A percentile compares a stretch with the other conserved stretches of the same genome.
Evolutionary conservation across 2,797 vertebrate genomes (phyloP).

Genomic region (Botia kubotai): DNA sequence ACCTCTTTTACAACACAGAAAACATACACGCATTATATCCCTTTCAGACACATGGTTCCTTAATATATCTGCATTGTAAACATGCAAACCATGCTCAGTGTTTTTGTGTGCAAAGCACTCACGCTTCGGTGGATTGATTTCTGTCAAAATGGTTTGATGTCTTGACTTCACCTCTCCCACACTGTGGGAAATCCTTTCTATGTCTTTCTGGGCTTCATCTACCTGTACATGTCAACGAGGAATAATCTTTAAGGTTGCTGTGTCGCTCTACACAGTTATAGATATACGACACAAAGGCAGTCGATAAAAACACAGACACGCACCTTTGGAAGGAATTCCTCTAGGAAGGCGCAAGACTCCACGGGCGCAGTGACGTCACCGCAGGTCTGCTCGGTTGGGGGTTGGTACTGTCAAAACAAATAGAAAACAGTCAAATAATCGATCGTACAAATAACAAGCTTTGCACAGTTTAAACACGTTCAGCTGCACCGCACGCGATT

Average conservation of each 20-base stretch:
- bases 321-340: conserved; percentile 35
- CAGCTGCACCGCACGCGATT: no score
- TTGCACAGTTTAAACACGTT: background rate
- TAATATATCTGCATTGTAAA: background rate
- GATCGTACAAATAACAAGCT: background rate
- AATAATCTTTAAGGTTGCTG: background rate
- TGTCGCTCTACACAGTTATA: background rate
- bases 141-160: conserved; percentile 83
- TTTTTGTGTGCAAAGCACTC: conserved; percentile 58
- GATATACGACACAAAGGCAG: background rate
- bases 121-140: conserved; percentile 84
- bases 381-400: background rate
- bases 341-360: conserved; percentile 10
- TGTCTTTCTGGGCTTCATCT: conserved; percentile 81
- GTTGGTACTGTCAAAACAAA: background rate
- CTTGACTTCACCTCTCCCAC: conserved; percentile 84
- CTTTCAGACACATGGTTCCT: background rate
- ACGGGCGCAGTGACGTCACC: background rate
- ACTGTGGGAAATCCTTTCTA: conserved; percentile 79
- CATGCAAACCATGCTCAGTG: background rate
- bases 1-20: background rate
- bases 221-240: conserved; percentile 73
- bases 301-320: background rate
- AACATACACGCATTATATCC: no score
- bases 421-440: no score